phyloP scores from a whole-genome alignment of 2,113 vertebrate species.

The Strix aluco region DNA sequence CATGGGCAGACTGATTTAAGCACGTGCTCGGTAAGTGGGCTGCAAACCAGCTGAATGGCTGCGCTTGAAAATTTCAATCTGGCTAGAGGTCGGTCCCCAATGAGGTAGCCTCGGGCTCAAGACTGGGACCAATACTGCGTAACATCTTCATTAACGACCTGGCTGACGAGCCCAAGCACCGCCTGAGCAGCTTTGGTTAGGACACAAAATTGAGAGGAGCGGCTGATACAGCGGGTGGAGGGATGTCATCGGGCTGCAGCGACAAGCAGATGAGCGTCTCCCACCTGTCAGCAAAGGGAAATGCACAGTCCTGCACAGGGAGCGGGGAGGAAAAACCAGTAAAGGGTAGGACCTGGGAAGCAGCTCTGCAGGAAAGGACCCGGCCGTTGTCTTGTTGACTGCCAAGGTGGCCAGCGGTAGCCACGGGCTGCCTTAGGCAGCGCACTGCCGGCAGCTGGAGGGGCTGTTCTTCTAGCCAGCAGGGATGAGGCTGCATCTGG shows the following conservation, averaged over 20 bases:
- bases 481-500: background rate
- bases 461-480: background rate
- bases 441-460: background rate
- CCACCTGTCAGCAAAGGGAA: background rate
- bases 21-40: background rate
- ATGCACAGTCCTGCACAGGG: background rate
- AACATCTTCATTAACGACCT: background rate
- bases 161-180: fast-evolving
- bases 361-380: background rate
- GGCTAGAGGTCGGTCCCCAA: background rate
- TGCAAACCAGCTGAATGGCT: background rate
- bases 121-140: background rate
- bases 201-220: background rate
- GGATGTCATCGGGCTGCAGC: background rate
- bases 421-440: background rate
- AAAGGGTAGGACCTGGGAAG: background rate
- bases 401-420: background rate
- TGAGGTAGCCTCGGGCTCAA: too few relatives aligned
- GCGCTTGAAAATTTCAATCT: background rate
- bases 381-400: background rate
- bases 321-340: background rate
- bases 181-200: background rate
- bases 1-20: background rate
- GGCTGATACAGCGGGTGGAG: background rate
- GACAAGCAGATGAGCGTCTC: too few relatives aligned